phyloP scores from a whole-genome alignment of 2,113 vertebrate genomes.

The Melanostigma gelatinosum region DNA sequence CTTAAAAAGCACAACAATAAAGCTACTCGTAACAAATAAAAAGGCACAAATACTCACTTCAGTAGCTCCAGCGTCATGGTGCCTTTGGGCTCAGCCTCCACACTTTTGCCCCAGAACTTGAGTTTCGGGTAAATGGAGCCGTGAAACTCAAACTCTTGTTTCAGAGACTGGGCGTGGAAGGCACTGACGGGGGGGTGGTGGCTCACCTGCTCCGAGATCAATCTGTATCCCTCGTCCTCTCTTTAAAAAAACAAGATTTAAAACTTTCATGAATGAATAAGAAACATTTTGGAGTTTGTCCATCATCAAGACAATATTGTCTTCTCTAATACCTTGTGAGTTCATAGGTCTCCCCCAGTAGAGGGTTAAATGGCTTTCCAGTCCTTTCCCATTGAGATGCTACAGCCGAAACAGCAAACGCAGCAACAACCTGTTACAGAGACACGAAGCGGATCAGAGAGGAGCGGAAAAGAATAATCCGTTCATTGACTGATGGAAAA shows the following conservation, averaged over 20 bases:
- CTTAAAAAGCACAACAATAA: not conserved
- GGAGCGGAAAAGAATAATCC: not conserved
- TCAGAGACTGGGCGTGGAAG: conserved; percentile 92
- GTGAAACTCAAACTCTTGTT: conserved; percentile 93
- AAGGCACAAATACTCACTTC: conserved; percentile 83
- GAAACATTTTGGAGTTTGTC: not conserved
- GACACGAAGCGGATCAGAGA: not conserved
- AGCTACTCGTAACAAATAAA: not conserved
- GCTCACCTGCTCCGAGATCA: conserved; percentile 97
- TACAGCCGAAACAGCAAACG: conserved; percentile 95
- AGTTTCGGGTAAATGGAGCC: conserved; percentile 98
- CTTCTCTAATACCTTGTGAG: conserved; percentile 86
- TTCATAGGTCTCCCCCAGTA: conserved; percentile 96
- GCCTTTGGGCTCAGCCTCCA: conserved; percentile 96
- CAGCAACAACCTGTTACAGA: conserved; percentile 88
- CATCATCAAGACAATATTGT: not conserved
- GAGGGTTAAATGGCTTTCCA: conserved; percentile 97
- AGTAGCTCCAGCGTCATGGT: conserved; percentile 94
- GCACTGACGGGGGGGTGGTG: conserved; percentile 97
- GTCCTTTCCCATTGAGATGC: conserved; percentile 98
- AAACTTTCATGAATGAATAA: not conserved
- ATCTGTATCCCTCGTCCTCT: conserved; percentile 93
- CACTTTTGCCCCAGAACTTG: conserved; percentile 98
- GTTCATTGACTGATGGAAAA: not conserved
- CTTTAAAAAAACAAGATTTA: conserved; percentile 65